Evolutionary conservation across 2,797 vertebrate species (phyloP).

Genomic region (Perodicticus potto): DNA sequence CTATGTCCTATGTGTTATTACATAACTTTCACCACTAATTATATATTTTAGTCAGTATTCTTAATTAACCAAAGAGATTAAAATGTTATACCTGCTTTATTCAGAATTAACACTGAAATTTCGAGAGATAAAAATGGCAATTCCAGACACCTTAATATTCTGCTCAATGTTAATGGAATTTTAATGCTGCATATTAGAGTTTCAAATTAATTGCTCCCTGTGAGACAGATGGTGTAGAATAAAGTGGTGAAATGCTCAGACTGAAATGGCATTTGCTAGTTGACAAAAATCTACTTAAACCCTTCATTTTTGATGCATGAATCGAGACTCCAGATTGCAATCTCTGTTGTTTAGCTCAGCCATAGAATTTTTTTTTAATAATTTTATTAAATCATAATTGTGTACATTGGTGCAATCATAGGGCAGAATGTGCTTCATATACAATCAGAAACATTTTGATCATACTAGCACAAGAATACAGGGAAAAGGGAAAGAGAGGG

Average conservation of each 20-base stretch:
- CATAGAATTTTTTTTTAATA: constrained; percentile 31
- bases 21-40: constrained; percentile 37
- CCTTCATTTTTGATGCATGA: constrained; percentile 47
- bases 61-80: constrained; percentile 67
- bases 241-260: constrained; percentile 64
- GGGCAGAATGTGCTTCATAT: too few species aligned
- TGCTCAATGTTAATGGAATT: constrained; percentile 65
- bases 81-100: constrained; percentile 52
- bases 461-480: too few species aligned
- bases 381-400: too few species aligned
- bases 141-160: constrained; percentile 56
- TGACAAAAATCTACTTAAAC: constrained; percentile 65
- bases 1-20: not conserved
- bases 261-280: constrained; percentile 69
- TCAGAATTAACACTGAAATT: constrained; percentile 72
- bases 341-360: not conserved
- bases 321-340: constrained; percentile 18
- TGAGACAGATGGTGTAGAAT: constrained; percentile 57
- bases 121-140: constrained; percentile 59
- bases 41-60: constrained; percentile 52
- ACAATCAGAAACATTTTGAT: too few species aligned
- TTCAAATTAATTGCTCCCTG: constrained; percentile 74
- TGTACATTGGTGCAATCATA: too few species aligned
- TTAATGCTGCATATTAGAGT: constrained; percentile 64
- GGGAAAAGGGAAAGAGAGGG: too few species aligned